A percentile compares a stretch with the other conserved stretches of the same genome.
These are phyloP conservation scores for Polyodon spathula DNA, from an alignment of 2,113 vertebrate genomes.

Conservation along the genomic window DNA sequence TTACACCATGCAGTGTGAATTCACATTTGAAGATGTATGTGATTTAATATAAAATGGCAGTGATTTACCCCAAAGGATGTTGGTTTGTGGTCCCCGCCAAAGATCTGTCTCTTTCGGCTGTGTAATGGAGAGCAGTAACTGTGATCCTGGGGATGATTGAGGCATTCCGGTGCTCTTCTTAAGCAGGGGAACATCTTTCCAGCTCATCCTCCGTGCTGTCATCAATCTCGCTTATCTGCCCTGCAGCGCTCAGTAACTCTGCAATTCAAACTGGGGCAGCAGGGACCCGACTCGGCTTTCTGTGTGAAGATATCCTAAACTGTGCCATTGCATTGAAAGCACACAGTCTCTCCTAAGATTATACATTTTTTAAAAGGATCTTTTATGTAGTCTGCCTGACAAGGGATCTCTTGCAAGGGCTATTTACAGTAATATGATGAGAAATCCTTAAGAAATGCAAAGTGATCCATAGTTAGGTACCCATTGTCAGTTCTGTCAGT, in stretches of 20 bases:
- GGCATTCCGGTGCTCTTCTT: neutral
- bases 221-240: neutral
- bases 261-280: neutral
- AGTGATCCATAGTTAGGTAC: too few species aligned
- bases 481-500: too few species aligned
- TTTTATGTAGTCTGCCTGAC: too few species aligned
- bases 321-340: too few species aligned
- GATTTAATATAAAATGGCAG: neutral
- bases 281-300: neutral
- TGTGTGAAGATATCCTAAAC: neutral
- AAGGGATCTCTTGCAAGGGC: too few species aligned
- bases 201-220: constrained; percentile 3
- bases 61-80: neutral
- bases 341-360: too few species aligned
- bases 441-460: too few species aligned
- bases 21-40: neutral
- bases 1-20: too few species aligned
- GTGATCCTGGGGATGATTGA: constrained; percentile 1
- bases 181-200: neutral
- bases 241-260: neutral
- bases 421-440: too few species aligned
- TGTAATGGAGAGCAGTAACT: constrained; percentile 2
- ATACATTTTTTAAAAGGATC: too few species aligned
- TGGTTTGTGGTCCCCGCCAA: neutral
- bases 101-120: neutral